Conservation (phyloP, 2,797 vertebrate species). For the Tokudaia muenninki region DNA sequence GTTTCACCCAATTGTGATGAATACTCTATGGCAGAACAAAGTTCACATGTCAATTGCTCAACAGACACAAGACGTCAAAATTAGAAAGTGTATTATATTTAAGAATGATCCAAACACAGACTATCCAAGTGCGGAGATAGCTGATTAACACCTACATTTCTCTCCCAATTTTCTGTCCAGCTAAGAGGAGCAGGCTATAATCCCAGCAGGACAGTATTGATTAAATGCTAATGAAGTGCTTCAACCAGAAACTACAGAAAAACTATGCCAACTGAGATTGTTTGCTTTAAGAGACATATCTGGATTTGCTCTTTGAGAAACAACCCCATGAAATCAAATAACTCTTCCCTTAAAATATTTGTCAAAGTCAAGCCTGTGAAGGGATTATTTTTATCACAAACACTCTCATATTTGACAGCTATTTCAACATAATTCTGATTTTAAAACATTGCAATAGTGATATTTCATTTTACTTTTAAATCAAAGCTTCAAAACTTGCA, state of each 20-base stretch:
- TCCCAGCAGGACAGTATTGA: not conserved
- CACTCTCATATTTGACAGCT: constrained; percentile 20
- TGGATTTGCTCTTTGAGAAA: constrained; percentile 46
- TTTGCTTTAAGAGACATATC: constrained; percentile 57
- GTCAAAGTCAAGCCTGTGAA: constrained; percentile 45
- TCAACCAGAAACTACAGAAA: constrained; percentile 51
- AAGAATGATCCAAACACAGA: constrained; percentile 45
- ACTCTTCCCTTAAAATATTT: constrained; percentile 41
- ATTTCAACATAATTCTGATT: constrained; percentile 34
- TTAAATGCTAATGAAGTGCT: not conserved
- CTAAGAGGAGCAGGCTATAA: not conserved
- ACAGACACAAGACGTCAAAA: not conserved
- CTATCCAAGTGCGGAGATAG: not conserved
- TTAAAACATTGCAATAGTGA: constrained; percentile 16
- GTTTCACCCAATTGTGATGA: not conserved
- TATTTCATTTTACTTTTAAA: constrained; percentile 68
- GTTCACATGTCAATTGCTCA: not conserved
- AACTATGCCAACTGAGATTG: not conserved
- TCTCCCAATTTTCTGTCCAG: constrained; percentile 42
- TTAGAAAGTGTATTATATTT: not conserved
- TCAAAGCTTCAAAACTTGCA: constrained; percentile 42
- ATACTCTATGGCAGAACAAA: not conserved
- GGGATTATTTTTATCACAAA: constrained; percentile 68
- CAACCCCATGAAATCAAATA: constrained; percentile 13
- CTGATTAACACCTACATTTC: not conserved